Base-by-base conservation (phyloP, 2,113 vertebrate species). In the Anhinga rufa region DNA sequence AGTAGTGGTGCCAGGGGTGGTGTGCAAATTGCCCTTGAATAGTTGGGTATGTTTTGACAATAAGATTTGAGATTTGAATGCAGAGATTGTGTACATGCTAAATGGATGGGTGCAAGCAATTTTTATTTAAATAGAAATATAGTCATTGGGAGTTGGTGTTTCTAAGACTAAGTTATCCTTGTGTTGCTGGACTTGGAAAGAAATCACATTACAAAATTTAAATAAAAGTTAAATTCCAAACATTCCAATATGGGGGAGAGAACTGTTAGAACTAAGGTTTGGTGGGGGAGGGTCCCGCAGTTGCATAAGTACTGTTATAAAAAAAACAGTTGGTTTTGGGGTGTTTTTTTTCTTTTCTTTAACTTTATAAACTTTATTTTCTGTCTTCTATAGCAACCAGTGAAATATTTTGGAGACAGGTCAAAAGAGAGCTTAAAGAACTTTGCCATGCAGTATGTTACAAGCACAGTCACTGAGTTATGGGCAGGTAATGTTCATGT, bases 361-460 rank as follows among this genome's bases (percentile, higher is more conserved):
- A 26, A 24, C 17, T 52, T 78, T 42, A 52, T 55, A 49, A 75
- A 70, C 21, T 48, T 34, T 88, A 38, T 70, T 90, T 57, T 76
- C 85, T 91, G 18, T 77, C 26, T 83, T 90, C 51, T 93, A 0
- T 85, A 99, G 99, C 98, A 98, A 97, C 97, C 99, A 68, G 98
- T 99, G 95, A 99, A 99, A 94, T 99, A 99, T 69, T 98, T 95
- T 10, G 99, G 99, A 54, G 99, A 99, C 55, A 98, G 99, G 40
- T 98, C 98, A 36, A 99, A 98, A 97, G 98, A 99, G 32, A 98
- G 98, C 85, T 97, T 99, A 58, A 98, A 98, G 77, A 98, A 76
- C 86, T 99, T 99, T 91, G 98, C 99, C 88, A 99, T 99, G 99
- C 98, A 99, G 29, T 99, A 99, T 94, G 99, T 99, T 94, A 98